Conservation (phyloP, 1,140 invertebrate genomes). For the Matsumurasca onukii region DNA sequence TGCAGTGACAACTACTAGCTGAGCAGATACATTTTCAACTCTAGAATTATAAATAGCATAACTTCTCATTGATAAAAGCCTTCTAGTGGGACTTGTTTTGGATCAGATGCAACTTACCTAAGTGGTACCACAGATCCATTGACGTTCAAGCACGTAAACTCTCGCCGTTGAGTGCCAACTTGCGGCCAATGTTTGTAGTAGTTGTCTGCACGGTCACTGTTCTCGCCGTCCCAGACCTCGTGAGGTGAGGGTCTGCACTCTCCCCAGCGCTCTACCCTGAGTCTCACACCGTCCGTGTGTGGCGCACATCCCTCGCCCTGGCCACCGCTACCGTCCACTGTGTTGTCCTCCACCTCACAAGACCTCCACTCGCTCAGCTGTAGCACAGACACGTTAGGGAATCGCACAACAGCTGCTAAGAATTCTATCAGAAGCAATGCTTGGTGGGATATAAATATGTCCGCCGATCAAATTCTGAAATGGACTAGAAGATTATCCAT, state of each 20-base stretch:
- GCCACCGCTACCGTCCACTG: constrained; percentile 23
- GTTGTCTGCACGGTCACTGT: constrained; percentile 39
- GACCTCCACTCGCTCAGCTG: constrained; percentile 45
- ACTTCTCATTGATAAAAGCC: too few species aligned
- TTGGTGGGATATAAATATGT: too few species aligned
- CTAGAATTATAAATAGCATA: too few species aligned
- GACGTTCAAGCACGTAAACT: constrained; percentile 45
- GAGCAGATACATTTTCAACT: too few species aligned
- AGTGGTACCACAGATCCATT: too few species aligned
- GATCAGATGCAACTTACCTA: too few species aligned
- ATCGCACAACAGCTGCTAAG: too few species aligned
- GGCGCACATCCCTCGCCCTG: constrained; percentile 35
- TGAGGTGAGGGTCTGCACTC: constrained; percentile 36
- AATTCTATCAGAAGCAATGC: too few species aligned
- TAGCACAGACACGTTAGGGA: constrained; percentile 23
- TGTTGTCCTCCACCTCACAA: constrained; percentile 41
- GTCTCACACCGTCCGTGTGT: constrained; percentile 33
- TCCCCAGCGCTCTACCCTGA: constrained; percentile 43
- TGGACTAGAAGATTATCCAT: too few species aligned
- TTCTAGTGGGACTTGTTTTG: too few species aligned
- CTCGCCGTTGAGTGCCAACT: constrained; percentile 47
- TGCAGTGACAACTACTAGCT: too few species aligned
- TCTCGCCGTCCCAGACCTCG: constrained; percentile 38
- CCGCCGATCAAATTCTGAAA: too few species aligned
- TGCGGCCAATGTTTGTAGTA: constrained; percentile 47